Percentiles rank a stretch among this genome's conserved stretches.
Conservation (phyloP, 2,113 vertebrate species). For the Sigmodon hispidus region DNA sequence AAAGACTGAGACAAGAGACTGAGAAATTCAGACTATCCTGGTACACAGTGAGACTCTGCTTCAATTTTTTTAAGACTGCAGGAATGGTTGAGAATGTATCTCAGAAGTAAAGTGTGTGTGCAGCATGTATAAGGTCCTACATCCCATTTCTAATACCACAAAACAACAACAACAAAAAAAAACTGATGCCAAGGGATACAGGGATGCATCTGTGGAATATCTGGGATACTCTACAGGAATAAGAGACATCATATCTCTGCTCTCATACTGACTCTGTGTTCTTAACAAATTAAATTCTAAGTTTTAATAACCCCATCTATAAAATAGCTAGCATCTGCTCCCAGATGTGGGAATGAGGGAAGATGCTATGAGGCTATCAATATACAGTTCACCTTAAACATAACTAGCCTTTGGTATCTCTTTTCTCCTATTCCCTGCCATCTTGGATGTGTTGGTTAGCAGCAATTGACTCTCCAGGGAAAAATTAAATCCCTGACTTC, state of each 20-base stretch:
- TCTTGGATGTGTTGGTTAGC: not conserved
- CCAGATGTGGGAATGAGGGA: not conserved
- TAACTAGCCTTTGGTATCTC: not conserved
- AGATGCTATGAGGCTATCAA: not conserved
- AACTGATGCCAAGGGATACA: not conserved
- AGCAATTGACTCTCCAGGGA: not conserved
- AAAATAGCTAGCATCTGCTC: not conserved
- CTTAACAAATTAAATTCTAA: not conserved
- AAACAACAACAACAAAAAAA: not conserved
- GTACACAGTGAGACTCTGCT: not conserved
- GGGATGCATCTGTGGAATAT: not conserved
- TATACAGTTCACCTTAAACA: not conserved
- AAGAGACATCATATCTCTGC: not conserved
- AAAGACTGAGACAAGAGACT: not conserved
- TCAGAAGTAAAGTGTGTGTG: not conserved
- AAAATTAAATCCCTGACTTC: not conserved
- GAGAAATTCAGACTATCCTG: not conserved
- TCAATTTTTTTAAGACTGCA: not conserved
- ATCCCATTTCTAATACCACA: not conserved
- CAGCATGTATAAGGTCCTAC: not conserved
- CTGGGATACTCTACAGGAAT: not conserved
- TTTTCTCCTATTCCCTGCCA: not conserved
- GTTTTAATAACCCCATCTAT: slow-evolving; percentile 28
- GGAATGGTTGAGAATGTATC: not conserved
- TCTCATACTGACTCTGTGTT: not conserved